Conservation (phyloP, 92 coral and sea anemone genomes). For the Palythoa caribaeorum region DNA sequence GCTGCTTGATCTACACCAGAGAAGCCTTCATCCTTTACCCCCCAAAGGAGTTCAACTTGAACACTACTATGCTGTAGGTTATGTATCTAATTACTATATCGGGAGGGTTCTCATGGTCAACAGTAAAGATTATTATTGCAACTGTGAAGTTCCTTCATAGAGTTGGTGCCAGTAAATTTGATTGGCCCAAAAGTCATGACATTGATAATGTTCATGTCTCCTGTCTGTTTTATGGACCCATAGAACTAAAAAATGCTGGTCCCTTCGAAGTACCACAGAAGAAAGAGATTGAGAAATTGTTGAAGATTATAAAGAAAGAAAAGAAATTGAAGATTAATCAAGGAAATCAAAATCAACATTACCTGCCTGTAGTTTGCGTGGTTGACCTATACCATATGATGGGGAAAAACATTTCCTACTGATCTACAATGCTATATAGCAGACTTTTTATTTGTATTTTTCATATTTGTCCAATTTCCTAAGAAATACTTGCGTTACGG, state of each 20-base stretch:
- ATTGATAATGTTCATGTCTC: conserved; percentile 51
- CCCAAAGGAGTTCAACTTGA: conserved; percentile 24
- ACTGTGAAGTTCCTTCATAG: conserved; percentile 57
- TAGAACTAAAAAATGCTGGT: neutral
- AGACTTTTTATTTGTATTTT: neutral
- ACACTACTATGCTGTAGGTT: conserved; percentile 68
- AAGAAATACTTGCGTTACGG: neutral
- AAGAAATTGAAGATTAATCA: neutral
- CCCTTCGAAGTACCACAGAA: neutral
- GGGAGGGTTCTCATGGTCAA: conserved; percentile 57
- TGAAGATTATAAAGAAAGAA: neutral
- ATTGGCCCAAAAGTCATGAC: conserved; percentile 63
- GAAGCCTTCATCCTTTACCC: conserved; percentile 44
- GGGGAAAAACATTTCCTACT: neutral
- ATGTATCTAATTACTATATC: conserved; percentile 55
- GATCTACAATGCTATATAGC: neutral
- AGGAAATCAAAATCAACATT: neutral
- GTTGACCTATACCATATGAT: conserved; percentile 3
- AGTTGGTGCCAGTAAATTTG: conserved; percentile 50
- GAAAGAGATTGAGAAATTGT: conserved; percentile 2
- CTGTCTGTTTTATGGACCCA: conserved; percentile 58
- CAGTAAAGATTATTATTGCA: neutral
- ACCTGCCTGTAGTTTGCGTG: conserved; percentile 2
- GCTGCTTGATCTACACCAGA: conserved; percentile 44
- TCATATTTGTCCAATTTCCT: neutral